Conservation (phyloP, 2,888 invertebrate genomes). For the Eupelmus urozonus region DNA sequence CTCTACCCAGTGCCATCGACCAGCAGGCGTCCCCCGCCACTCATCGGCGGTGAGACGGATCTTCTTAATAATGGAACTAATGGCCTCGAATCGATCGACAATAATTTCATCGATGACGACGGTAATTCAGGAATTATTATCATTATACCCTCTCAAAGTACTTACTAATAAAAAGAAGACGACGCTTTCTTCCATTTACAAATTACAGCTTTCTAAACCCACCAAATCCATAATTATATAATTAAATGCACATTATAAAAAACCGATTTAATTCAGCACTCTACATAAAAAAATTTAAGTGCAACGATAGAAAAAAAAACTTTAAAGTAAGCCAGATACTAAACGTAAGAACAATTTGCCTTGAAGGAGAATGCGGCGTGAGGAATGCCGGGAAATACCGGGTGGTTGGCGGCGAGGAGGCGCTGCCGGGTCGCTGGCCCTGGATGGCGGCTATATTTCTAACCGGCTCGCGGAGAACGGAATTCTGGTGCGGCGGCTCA, state of each 20-base stretch:
- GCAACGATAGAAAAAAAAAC: too few relatives aligned
- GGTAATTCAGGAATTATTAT: too few relatives aligned
- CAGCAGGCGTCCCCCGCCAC: constrained; percentile 57
- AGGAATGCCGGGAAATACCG: constrained; percentile 90
- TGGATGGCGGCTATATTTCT: constrained; percentile 98
- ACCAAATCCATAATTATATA: too few relatives aligned
- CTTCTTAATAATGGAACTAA: constrained; percentile 50
- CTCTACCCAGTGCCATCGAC: constrained; percentile 65
- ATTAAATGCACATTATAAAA: too few relatives aligned
- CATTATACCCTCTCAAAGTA: not conserved
- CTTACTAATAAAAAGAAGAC: too few relatives aligned
- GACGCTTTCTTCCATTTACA: too few relatives aligned
- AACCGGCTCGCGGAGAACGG: constrained; percentile 89
- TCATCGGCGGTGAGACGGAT: constrained; percentile 58
- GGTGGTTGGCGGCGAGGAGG: constrained; percentile 93
- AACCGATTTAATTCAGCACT: too few relatives aligned
- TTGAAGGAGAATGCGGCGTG: constrained; percentile 92
- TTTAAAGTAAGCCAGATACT: too few relatives aligned
- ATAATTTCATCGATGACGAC: constrained; percentile 74
- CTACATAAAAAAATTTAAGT: too few relatives aligned
- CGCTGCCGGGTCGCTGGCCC: constrained; percentile 93
- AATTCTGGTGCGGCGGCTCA: constrained; percentile 97
- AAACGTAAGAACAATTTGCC: too few relatives aligned
- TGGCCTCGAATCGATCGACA: constrained; percentile 69
- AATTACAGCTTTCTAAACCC: too few relatives aligned